phyloP scores from a whole-genome alignment of 2,113 vertebrate genomes.

The Amblyornis subalaris region DNA sequence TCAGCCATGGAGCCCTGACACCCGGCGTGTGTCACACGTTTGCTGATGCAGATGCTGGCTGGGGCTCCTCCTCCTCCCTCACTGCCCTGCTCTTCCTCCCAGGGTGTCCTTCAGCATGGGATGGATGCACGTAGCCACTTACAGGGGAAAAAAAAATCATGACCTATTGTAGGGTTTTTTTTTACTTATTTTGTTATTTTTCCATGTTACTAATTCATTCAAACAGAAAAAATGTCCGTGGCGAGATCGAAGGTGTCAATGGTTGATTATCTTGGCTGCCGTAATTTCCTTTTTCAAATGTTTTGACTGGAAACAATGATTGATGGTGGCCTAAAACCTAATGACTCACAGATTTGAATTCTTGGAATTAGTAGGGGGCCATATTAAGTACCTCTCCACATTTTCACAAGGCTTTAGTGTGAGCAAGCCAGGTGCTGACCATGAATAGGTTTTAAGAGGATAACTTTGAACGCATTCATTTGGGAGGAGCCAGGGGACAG shows the following conservation, averaged over 20 bases:
- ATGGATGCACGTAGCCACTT: not conserved
- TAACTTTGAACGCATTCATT: not conserved
- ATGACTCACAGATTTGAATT: not conserved
- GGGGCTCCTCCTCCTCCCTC: not conserved
- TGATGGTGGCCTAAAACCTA: not conserved
- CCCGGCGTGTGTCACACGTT: not conserved
- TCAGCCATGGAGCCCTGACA: not conserved
- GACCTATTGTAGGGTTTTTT: conserved; percentile 14
- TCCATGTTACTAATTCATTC: conserved; percentile 46
- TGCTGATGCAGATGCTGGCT: not conserved
- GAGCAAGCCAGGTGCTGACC: not conserved
- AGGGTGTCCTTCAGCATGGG: not conserved
- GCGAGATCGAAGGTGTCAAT: conserved; percentile 1
- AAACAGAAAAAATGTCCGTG: not conserved
- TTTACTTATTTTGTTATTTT: not conserved
- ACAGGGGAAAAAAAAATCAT: conserved; percentile 1
- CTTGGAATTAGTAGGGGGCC: not conserved
- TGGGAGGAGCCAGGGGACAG: not conserved
- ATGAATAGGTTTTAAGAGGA: not conserved
- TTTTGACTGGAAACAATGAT: conserved; percentile 50
- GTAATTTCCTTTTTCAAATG: conserved; percentile 33
- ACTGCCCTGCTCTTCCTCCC: not conserved
- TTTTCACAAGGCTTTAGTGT: not conserved
- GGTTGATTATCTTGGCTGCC: conserved; percentile 40
- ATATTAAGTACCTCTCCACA: not conserved